Evolutionary conservation across 1,140 invertebrate genomes (phyloP).

Genomic region (Helicoverpa armigera): DNA sequence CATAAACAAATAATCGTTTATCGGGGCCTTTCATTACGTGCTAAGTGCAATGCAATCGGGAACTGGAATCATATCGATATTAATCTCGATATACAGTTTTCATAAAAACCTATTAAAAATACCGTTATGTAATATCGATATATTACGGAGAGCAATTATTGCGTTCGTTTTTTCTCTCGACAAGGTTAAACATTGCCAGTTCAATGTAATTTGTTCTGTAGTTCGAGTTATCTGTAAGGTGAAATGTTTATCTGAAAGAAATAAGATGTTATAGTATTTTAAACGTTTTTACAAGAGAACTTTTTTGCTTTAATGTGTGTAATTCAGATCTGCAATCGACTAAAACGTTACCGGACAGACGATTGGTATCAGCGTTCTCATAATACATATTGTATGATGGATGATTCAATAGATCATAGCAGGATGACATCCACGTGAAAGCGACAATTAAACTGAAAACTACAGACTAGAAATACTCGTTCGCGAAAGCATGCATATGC

Average conservation of each 20-base stretch:
- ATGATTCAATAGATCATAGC: slow-evolving; percentile 9
- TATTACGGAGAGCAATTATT: slow-evolving; percentile 40
- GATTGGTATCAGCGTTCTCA: slow-evolving; percentile 4
- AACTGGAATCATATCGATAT: slow-evolving; percentile 24
- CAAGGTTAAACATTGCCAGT: slow-evolving; percentile 44
- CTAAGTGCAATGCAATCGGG: slow-evolving; percentile 27
- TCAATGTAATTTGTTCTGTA: slow-evolving; percentile 31
- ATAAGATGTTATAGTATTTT: not conserved
- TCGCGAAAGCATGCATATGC: slow-evolving; percentile 16
- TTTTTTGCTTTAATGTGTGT: not conserved
- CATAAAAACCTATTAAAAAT: slow-evolving; percentile 16
- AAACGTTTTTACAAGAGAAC: slow-evolving; percentile 17
- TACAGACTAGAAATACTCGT: slow-evolving; percentile 32
- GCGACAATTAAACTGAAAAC: slow-evolving; percentile 15
- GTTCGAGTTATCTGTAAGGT: not conserved
- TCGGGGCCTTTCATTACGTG: slow-evolving; percentile 26
- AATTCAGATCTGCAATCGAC: not conserved
- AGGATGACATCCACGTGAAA: not conserved
- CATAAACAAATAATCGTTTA: slow-evolving; percentile 29
- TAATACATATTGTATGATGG: slow-evolving; percentile 1
- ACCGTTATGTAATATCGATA: slow-evolving; percentile 47
- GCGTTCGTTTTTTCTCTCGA: slow-evolving; percentile 23
- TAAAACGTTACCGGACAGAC: not conserved
- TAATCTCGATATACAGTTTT: slow-evolving; percentile 26
- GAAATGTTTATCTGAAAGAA: slow-evolving; percentile 6